Conservation (phyloP, 1,140 invertebrate species). For the Colletes latitarsis region DNA sequence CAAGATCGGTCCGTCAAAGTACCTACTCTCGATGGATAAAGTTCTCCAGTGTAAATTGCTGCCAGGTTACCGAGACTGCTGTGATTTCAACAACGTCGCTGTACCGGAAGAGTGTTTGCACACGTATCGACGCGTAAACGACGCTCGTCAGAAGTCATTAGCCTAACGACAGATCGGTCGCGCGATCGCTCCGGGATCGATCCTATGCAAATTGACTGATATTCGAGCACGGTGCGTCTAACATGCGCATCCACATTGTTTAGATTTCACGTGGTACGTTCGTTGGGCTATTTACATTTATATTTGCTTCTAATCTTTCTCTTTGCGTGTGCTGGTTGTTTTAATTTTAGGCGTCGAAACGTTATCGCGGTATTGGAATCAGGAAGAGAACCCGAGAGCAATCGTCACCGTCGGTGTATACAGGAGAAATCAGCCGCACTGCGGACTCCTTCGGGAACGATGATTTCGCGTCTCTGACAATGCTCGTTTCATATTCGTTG, state of each 20-base stretch:
- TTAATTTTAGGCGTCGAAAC: not conserved
- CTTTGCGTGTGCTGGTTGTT: no score
- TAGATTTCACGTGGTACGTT: no score
- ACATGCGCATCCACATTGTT: not conserved
- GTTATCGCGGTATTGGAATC: no score
- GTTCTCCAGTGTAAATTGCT: no score
- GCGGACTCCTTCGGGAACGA: conserved; percentile 35
- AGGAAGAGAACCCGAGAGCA: conserved; percentile 3
- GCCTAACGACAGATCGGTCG: conserved; percentile 2
- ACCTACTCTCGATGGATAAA: no score
- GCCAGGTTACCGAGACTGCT: not conserved
- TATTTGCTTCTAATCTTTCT: no score
- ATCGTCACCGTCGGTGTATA: not conserved
- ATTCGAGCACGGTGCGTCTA: not conserved
- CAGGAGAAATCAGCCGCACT: not conserved
- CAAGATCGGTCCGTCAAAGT: no score
- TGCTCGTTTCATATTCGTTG: conserved; percentile 74
- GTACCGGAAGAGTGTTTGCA: conserved; percentile 31
- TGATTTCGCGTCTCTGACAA: conserved; percentile 67
- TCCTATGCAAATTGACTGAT: conserved; percentile 35
- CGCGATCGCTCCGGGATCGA: conserved; percentile 1
- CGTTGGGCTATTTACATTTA: no score
- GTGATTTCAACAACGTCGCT: not conserved
- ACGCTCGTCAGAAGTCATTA: conserved; percentile 16
- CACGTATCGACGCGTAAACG: conserved; percentile 27